Base-by-base conservation (phyloP, 2,797 vertebrate species). In the Tolypeutes matacus region DNA sequence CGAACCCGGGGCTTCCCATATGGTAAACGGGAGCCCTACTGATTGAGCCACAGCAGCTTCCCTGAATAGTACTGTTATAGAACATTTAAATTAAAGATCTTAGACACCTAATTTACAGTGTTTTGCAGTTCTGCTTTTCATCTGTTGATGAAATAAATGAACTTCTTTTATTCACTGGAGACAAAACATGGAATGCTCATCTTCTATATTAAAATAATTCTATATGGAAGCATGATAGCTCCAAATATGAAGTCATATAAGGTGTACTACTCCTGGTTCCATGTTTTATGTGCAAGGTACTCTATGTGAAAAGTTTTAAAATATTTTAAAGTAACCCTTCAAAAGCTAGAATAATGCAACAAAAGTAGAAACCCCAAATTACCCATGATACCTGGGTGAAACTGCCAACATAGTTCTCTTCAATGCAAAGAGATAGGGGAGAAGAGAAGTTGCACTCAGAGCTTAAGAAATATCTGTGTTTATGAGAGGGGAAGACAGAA, bases 81-180 rank as follows among this genome's bases (percentile, higher is more conserved):
- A 58, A 95, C 96, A 97, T 95, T 90, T 96, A 89, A 95, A 76
- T 90, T 96, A 96, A 96, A 93, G 95, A 92, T 77, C 53, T 77
- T 9, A 87, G 87, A 62, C 90, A 39, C 92, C 78, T 96, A 81
- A 86, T 86, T 97, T 96, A 96, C 93, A 62, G 76, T 0, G 0
- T 92, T 90, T 75, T 89, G 46, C 0, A 0, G 0, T 0, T 70
- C 90, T 92, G 53, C 82, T 86, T 72, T 89, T 96, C 91, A 95
- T 92, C 89, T 95, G 82, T 21, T 93, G 58, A 3, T 0, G 0
- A 12, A 77, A 60, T 86, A 5, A 56, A 70, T 82, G 53, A 46
- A 1, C 49, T 3, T 49, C 65, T 73, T 56, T 73, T 82, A 93
- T 31, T 94, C 62, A 93, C 58, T 85, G 90, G 29, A 60, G 7